phyloP scores from a whole-genome alignment of 2,888 invertebrate species.

The Halictus ligatus region DNA sequence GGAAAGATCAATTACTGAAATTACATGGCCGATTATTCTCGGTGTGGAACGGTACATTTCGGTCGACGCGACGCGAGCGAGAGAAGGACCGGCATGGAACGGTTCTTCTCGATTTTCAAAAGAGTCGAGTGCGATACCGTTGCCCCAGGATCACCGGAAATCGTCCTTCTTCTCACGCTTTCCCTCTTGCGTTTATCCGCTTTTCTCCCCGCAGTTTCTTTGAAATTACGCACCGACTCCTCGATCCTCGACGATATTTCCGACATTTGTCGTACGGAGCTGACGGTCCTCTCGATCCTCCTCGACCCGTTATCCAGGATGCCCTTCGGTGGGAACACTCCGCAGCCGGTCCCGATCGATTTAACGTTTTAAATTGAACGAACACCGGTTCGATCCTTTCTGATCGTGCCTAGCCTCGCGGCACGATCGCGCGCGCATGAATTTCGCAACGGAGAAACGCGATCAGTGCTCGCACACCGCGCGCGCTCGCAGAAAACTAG shows the following conservation, averaged over 20 bases:
- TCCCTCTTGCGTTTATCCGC: background rate
- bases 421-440: constrained; percentile 36
- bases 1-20: constrained; percentile 6
- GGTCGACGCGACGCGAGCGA: background rate
- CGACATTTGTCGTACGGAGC: constrained; percentile 38
- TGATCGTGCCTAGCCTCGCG: constrained; percentile 37
- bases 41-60: background rate
- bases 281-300: background rate
- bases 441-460: constrained; percentile 71
- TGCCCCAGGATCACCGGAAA: background rate
- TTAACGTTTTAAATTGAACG: constrained; percentile 24
- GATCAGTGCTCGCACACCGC: constrained; percentile 71
- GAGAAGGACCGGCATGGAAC: background rate
- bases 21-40: constrained; percentile 15
- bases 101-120: constrained; percentile 8
- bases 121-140: background rate
- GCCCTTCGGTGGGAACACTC: background rate
- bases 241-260: constrained; percentile 44
- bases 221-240: constrained; percentile 45
- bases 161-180: constrained; percentile 7
- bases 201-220: background rate
- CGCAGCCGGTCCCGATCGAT: background rate
- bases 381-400: constrained; percentile 27
- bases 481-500: constrained; percentile 78
- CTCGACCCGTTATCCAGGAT: background rate